Base-by-base conservation (phyloP, 1,140 invertebrate genomes). In the Lucilia sericata region DNA sequence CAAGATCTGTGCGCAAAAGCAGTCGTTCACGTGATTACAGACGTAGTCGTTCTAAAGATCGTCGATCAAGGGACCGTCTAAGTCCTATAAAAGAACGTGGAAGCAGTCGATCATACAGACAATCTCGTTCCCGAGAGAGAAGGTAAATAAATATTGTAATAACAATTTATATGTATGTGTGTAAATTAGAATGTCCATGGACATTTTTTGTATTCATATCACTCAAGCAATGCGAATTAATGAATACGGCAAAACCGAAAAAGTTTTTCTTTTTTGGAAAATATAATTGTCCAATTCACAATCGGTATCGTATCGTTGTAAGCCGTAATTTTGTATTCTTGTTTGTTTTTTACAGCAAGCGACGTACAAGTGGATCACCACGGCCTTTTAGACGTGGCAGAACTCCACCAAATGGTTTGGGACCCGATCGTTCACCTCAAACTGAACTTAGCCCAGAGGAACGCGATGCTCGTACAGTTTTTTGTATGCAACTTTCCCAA, bases 401-500 rank as follows among this genome's bases (percentile, higher is more conserved):
- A 84, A 91, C 92, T 13, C 92, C 92, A 82, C 86, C 88, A 0
- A 91, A 85, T 86, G 88, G 87, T 14, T 82, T 85, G 49, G 88
- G 88, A 9, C 75, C 75, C 8, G 88, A 91, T 83, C 85, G 90
- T 19, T 92, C 92, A 4, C 91, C 92, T 9, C 86, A 91, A 21
- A 94, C 94, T 86, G 96, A 99, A 87, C 91, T 99, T 30, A 98
- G 98, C 65, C 97, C 98, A 8, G 99, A 99, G 92, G 99, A 99
- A 92, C 93, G 98, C 84, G 99, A 99, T 94, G 96, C 98, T 0
- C 93, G 99, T 14, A 99, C 99, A 30, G 97, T 99, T 12, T 99
- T 99, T 91, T 99, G 98, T 91, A 98, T 99, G 96, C 98, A 99
- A 91, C 91, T 99, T 49, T 98, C 98, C 84, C 97, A 99, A 88